Evolutionary conservation across 2,113 vertebrate species (phyloP).

Genomic region (Pelodiscus sinensis): DNA sequence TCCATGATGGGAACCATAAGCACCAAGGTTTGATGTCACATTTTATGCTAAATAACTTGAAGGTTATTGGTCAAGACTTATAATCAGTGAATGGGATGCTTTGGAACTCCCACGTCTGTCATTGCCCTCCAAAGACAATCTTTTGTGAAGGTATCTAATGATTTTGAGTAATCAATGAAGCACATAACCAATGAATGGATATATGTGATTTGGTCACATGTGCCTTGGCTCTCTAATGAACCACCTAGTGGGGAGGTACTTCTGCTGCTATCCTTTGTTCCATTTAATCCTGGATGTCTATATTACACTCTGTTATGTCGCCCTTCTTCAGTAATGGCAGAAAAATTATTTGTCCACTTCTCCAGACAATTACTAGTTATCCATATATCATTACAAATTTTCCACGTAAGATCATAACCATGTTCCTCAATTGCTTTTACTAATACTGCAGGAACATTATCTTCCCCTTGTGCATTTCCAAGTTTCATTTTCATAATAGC

Average conservation of each 20-base stretch:
- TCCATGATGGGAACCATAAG: not conserved
- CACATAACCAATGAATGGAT: not conserved
- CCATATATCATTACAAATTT: not conserved
- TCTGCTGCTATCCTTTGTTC: not conserved
- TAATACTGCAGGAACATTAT: not conserved
- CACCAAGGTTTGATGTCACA: accelerated
- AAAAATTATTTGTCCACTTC: not conserved
- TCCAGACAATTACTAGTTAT: not conserved
- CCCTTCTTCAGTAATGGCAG: not conserved
- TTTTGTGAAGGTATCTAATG: not conserved
- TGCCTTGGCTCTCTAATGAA: not conserved
- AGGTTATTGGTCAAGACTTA: not conserved
- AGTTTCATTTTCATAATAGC: not conserved
- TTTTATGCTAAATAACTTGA: not conserved
- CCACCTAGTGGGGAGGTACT: not conserved
- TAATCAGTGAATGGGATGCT: not conserved
- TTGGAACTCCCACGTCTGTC: not conserved
- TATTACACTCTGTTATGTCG: not conserved
- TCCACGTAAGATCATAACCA: not conserved
- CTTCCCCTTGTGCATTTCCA: not conserved
- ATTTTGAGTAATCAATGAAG: not conserved
- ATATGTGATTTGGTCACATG: not conserved
- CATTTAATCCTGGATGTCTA: not conserved
- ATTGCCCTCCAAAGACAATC: not conserved
- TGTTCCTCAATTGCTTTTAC: not conserved